A percentile compares a stretch with the other conserved stretches of the same genome.
Evolutionary conservation across 2,888 invertebrate genomes (phyloP).

Genomic region (Leptinotarsa peninsularis): DNA sequence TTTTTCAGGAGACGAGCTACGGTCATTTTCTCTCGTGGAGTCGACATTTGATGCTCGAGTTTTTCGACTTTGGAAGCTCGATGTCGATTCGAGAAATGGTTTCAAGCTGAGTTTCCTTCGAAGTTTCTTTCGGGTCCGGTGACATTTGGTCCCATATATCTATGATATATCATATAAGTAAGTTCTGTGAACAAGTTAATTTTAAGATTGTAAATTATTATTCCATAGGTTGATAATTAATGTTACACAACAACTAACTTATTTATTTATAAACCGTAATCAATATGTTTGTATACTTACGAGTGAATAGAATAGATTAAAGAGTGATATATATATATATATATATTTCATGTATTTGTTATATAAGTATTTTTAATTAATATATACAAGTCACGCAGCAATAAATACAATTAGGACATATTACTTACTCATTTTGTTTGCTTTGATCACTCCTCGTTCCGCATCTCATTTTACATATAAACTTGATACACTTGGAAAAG

Average conservation of each 20-base stretch:
- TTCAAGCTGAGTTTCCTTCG: slow-evolving; percentile 39
- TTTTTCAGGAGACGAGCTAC: slow-evolving; percentile 12
- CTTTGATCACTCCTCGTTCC: too few relatives aligned
- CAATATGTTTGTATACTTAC: too few relatives aligned
- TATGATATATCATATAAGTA: slow-evolving; percentile 94
- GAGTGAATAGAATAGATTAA: too few relatives aligned
- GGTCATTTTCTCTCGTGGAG: slow-evolving; percentile 15
- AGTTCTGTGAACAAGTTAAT: slow-evolving; percentile 88
- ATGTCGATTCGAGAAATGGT: slow-evolving; percentile 37
- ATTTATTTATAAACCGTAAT: too few relatives aligned
- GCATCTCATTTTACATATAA: too few relatives aligned
- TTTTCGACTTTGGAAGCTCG: slow-evolving; percentile 57
- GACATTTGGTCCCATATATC: slow-evolving; percentile 92
- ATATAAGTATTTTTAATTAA: too few relatives aligned
- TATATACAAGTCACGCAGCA: too few relatives aligned
- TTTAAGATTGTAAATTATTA: slow-evolving; percentile 16
- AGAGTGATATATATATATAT: too few relatives aligned
- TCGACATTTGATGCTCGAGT: slow-evolving; percentile 54
- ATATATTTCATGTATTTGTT: too few relatives aligned
- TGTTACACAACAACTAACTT: not conserved
- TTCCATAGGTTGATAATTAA: not conserved
- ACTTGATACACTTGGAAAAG: too few relatives aligned
- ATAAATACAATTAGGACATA: too few relatives aligned
- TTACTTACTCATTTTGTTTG: too few relatives aligned
- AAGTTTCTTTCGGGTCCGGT: slow-evolving; percentile 59